Base-by-base conservation (phyloP, 2,797 vertebrate species). In the Siniperca obscura region DNA sequence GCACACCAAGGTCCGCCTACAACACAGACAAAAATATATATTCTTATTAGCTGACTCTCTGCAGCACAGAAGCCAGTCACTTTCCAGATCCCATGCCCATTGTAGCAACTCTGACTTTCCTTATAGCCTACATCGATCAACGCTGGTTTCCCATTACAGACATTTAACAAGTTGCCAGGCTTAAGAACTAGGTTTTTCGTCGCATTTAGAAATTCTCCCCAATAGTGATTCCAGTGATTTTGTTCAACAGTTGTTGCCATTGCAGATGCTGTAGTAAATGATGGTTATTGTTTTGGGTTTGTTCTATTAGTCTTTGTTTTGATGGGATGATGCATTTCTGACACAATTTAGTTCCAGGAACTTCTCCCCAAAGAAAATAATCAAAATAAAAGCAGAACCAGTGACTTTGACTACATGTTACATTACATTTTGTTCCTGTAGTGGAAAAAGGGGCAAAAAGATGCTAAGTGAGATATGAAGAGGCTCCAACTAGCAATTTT, bases 1-100 rank as follows among this genome's bases (percentile, higher is more conserved):
- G 95, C 40, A 93, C 5, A 0, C 97, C 98, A 13, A 99, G 96
- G 89, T 99, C 98, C 77, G 96, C 97, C 93, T 95, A 85, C 9
- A 81, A 74, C 30, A 65, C 61, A 59, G 40, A 62, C 21, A 70
- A 82, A 65, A 27, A 72, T 38, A 59, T 57, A 40, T 61, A 36
- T 65, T 72, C 11, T 1, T 73, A 70, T 61, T 21, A n/a, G 27
- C 27, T 64, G 22, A 0, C 52, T 60, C 30, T 81, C 14, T 46
- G 69, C 42, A 64, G 60, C 21, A 30, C 12, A 69, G 65, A 34
- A 27, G 2, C 48, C 70, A 4, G 22, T 56, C 40, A 8, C 53
- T 57, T 61, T 22, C 21, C 46, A 21, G 30, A 38, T 53, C 62
- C 53, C 42, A 27, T 7, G 55, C n/a, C 5, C 38, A 4, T 9